Evolutionary conservation across 1,140 invertebrate genomes (phyloP), one percentile per base, ranked within the genome.

Genomic region (Drosophila parvula): DNA sequence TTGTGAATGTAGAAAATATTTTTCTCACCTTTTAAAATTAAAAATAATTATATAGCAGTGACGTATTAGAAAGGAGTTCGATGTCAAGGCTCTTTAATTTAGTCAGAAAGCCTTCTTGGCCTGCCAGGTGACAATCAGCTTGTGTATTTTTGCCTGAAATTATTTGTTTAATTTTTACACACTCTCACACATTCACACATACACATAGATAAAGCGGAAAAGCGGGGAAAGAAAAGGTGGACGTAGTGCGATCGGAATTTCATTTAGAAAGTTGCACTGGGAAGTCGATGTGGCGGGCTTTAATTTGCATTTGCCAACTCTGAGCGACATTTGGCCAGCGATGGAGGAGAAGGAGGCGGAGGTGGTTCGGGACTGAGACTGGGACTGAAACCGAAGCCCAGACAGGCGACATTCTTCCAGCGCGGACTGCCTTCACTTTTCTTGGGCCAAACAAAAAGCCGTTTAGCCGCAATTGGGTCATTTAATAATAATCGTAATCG

Each of bases 141-240:
- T 78, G 78, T 78, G 78, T 84, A 88, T 88, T 81, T 88, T 75
- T 48, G 51, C 78, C 56, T 64, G 40, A 89, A 89, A 90, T 89
- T 90, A 89, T 89, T 89, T 89, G 74, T 70, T 89, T 89, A 89
- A 89, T 90, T 90, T 89, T 90, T 58, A 48, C 84, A 78, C 80
- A 89, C 69, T 70, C 71, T 3, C 34, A n/a, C 30, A 34, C n/a
- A 89, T 65, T 70, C 71, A 1, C 34, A n/a, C 30, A 34, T 9
- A 28, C 7, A 32, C 0, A 11, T 2, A 22, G 2, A 36, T 12
- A 38, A 53, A 51, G 30, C 18, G 14, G 41, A 48, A 43, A 51
- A 30, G 63, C 60, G 59, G 60, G 32, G n/a, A 30, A 18, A 43
- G 64, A 55, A 57, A 63, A 45, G 41, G 40, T 69, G 47, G 38